These are phyloP conservation scores for Setipinna tenuifilis DNA, from an alignment of 2,797 vertebrate species.

Conservation along the genomic window DNA sequence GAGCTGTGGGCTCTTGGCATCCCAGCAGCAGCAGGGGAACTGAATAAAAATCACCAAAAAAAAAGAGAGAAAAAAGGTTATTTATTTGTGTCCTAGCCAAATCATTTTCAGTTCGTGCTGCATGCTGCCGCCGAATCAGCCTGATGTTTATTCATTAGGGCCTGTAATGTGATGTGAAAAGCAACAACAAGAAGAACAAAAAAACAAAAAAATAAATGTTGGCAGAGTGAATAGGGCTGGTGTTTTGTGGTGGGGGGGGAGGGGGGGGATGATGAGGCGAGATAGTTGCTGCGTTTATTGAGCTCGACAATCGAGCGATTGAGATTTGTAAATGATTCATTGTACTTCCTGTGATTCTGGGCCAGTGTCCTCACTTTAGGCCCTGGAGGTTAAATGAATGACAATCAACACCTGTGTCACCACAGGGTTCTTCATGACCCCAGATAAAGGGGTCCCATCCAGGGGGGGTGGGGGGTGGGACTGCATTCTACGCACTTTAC, in stretches of 20 bases:
- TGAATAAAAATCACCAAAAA: neutral
- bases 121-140: neutral
- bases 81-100: conserved; percentile 59
- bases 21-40: conserved; percentile 50
- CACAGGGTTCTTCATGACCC: too few species aligned
- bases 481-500: too few species aligned
- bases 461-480: too few species aligned
- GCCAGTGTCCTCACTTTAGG: neutral
- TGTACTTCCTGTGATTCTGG: neutral
- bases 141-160: conserved; percentile 41
- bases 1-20: conserved; percentile 40
- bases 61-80: conserved; percentile 67
- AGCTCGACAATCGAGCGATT: neutral
- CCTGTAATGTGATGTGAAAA: conserved; percentile 61
- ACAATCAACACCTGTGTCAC: neutral
- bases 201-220: conserved; percentile 44
- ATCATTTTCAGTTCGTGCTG: conserved; percentile 51
- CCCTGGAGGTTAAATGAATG: neutral
- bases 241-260: too few species aligned
- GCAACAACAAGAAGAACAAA: conserved; percentile 55
- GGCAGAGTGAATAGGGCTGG: conserved; percentile 36
- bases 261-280: neutral
- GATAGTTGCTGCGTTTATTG: neutral
- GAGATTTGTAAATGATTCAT: conserved; percentile 14
- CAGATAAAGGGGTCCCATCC: too few species aligned